phyloP scores from a whole-genome alignment of 2,797 vertebrate species.

The Intellagama lesueurii region DNA sequence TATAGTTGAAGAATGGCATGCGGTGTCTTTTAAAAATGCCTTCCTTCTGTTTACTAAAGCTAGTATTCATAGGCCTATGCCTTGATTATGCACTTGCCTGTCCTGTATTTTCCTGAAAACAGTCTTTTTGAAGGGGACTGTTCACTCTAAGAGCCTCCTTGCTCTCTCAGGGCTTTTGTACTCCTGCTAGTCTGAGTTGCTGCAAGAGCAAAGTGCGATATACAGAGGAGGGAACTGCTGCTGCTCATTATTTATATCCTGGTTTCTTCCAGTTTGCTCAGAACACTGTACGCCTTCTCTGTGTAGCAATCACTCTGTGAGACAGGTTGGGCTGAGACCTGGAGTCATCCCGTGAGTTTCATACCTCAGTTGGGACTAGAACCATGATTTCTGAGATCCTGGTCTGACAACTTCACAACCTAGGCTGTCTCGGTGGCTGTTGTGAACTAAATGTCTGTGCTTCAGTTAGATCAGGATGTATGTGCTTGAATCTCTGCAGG shows the following conservation, averaged over 20 bases:
- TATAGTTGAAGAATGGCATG: not conserved
- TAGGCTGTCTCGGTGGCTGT: not conserved
- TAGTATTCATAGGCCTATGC: not conserved
- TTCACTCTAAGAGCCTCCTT: not conserved
- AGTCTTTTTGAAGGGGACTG: not conserved
- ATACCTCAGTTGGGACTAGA: not conserved
- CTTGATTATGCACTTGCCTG: not conserved
- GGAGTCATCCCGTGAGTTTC: not conserved
- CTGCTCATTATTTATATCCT: not conserved
- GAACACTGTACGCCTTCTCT: no score
- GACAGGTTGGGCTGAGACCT: not conserved
- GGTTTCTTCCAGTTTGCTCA: not conserved
- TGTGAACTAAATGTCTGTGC: not conserved
- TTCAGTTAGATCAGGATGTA: no score
- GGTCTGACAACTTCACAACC: not conserved
- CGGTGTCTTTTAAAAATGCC: not conserved
- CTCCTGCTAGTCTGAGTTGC: not conserved
- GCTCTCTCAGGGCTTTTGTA: not conserved
- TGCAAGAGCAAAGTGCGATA: not conserved
- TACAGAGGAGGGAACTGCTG: not conserved
- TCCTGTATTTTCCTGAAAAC: not conserved
- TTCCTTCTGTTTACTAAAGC: not conserved
- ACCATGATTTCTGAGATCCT: not conserved
- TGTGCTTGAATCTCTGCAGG: not conserved
- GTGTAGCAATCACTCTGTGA: not conserved